Base-by-base conservation (phyloP, 35 echinoderm and acorn worm species). In the Eucidaris tribuloides region DNA sequence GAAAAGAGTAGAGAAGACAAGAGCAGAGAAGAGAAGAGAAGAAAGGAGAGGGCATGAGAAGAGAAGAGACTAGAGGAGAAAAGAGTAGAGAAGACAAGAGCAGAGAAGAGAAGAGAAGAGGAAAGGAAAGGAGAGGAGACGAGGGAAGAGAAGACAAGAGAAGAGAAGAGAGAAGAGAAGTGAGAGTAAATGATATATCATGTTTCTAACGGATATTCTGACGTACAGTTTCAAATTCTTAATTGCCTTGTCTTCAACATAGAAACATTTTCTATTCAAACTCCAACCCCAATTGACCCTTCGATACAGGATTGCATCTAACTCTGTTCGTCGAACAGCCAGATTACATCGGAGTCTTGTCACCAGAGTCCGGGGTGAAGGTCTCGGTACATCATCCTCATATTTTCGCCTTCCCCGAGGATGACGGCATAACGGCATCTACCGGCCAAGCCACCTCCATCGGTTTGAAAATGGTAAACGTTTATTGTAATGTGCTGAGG, bases 271-370 rank as follows among this genome's bases (percentile, higher is more conserved):
- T 27, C 33, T 62, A 17, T 17, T 62, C 3, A 3, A 62, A 6
- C 33, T 3, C 22, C 4, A 62, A 62, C 33, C 17, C 4, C 17
- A 22, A 62, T 3, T 17, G 17, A 22, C 33, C 58, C 24, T 4
- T 62, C 33, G 58, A 28, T 6, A 0, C 63, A 93, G 91, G 91
- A 4, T 62, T 93, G 15, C 71, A 87, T 1, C 46, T 93, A 35
- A 93, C 91, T 0, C 45, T 93, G 33, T 84, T 88, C 35, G 54
- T 88, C 5, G 91, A 93, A 46, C 91, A 93, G 57, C 85, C 85
- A 0, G 91, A 93, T 15, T 93, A 93, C 60, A 28, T 93, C 14
- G 91, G 91, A 50, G 23, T 93, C 14, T 65, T 93, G 2, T 76
- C 79, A 1, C 91, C 79, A 4, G 68, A 89, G 35, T 81, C 85